Evolutionary conservation across 2,888 invertebrate species (phyloP), one percentile per base, ranked within the genome.

Genomic region (Tubiluchus corallicola): DNA sequence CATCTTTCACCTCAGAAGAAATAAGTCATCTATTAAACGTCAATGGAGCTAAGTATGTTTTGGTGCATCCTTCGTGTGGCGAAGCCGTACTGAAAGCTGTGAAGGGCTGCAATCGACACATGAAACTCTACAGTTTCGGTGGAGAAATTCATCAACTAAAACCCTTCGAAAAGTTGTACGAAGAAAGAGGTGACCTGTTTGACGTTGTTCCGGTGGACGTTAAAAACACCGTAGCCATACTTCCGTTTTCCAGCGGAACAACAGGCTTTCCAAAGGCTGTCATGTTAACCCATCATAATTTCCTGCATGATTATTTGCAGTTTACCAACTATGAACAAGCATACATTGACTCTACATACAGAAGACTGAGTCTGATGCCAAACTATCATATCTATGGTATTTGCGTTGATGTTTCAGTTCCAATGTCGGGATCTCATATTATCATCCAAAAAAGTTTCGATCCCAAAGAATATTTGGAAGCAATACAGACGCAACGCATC

Each of bases 241-340:
- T 85, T 55, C 83, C 82, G 1, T 85, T 79, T 62, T 84, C 83
- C 2, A 83, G 83, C 59, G 82, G 82, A 1, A 87, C 87, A 0
- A 85, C 84, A 0, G 87, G 87, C 0, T 57, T 80, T 44, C 78
- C 82, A 0, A 82, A 82, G 60, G 81, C 79, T 19, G 82, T 82
- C 0, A 73, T 75, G 69, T 64, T 80, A 3, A 75, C 77, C 2
- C 77, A 81, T 59, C 66, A 67, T 20, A 81, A 79, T 63, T 67
- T 80, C 15, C 70, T 74, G 3, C 63, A 68, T 1, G 55, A 59
- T 45, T 46, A 61, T 19, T 38, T 46, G 4, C 59, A 59, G 41
- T 47, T 51, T n/a, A 29, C 29, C 57, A 9, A 29, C 29, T n/a
- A 9, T 9, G 29, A 29, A 9, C n/a, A 29, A 9, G 9, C n/a